Base-by-base conservation (phyloP, 2,113 vertebrate species). In the Elgaria multicarinata region DNA sequence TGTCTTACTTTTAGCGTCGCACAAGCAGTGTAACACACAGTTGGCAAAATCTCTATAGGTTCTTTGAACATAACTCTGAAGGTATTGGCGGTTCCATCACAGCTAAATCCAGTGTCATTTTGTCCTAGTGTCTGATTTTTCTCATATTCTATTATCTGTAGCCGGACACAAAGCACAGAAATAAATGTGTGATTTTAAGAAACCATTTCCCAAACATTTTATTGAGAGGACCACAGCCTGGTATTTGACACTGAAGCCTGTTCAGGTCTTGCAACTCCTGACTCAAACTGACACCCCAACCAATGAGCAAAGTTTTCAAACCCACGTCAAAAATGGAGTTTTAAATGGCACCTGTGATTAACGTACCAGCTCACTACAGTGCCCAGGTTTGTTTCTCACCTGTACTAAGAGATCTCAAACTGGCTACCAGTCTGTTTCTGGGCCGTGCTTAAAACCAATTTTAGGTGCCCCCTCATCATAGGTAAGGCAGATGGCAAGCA, bases 31-130 rank as follows among this genome's bases (percentile, higher is more conserved):
- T 99, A 99, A 96, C 97, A 99, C 92, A 99, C 97, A 0, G 97
- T 98, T 92, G 98, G 98, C 75, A 98, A 93, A 87, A 99, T 98
- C 94, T 99, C 98, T 90, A 99, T 97, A 0, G 98, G 98, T 72
- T 99, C 98, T 91, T 98, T 99, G 95, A 99, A 99, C 98, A 99
- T 99, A 66, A 99, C 98, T 94, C 98, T 96, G 97, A 99, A 99
- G 0, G 98, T 99, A 91, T 94, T 98, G 4, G 98, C 97, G 1
- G 98, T 98, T 85, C 98, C 98, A 12, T 99, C 98, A 79, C 98
- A 99, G 91, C 98, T 99, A 87, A 99, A 99, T 5, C 98, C 98
- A 0, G 98, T 99, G 91, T 99, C 98, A 0, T 99, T 99, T 80
- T 99, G 98, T 83, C 98, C 98, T 26, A 99, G 96, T 0, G 98